Evolutionary conservation across 2,888 invertebrate species (phyloP).

Genomic region (Mimachlamys varia): DNA sequence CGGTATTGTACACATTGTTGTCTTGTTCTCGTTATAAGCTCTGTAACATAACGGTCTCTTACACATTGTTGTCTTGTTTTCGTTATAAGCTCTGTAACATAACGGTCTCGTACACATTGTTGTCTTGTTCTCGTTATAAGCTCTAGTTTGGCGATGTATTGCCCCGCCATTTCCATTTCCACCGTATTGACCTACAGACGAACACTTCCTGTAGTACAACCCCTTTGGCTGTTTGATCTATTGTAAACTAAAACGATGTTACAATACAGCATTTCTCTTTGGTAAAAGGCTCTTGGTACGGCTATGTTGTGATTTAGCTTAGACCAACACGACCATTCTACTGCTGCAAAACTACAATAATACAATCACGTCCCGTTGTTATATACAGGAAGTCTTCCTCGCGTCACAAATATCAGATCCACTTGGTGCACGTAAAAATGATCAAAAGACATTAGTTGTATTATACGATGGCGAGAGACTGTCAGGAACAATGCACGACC

Average conservation of each 20-base stretch:
- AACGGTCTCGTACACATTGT: neutral
- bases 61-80: no score
- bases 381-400: neutral
- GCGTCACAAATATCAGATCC: constrained; percentile 11
- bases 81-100: no score
- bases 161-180: neutral
- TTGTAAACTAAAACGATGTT: neutral
- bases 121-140: neutral
- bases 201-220: neutral
- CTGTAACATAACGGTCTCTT: neutral
- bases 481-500: neutral
- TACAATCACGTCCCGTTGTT: constrained; percentile 6
- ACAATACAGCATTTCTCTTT: neutral
- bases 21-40: no score
- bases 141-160: neutral
- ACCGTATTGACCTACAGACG: neutral
- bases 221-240: neutral
- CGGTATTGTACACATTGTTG: neutral
- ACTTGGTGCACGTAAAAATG: neutral
- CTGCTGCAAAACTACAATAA: neutral
- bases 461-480: neutral
- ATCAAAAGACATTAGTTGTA: neutral
- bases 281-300: neutral
- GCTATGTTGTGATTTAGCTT: neutral
- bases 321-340: neutral